These are phyloP conservation scores for Lepus townsendii DNA, from an alignment of 2,797 vertebrate genomes.

Conservation along the genomic window DNA sequence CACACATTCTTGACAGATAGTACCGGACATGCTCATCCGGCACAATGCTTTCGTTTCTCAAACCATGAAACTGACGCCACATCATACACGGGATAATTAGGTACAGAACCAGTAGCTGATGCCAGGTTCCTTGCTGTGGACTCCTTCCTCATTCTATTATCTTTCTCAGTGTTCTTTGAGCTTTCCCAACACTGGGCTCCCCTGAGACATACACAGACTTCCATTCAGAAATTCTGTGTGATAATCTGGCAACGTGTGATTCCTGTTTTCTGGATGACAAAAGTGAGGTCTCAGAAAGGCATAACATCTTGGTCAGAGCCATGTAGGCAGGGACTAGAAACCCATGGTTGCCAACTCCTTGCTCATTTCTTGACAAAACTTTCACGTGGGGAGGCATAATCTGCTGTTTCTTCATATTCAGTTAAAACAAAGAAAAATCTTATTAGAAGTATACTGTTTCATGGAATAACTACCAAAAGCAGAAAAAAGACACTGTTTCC, in stretches of 20 bases:
- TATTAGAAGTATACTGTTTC: not conserved
- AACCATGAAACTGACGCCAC: not conserved
- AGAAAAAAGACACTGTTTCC: not conserved
- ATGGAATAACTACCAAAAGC: not conserved
- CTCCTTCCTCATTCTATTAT: not conserved
- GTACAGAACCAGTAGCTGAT: not conserved
- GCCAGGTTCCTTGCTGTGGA: not conserved
- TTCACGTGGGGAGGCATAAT: not conserved
- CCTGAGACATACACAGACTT: not conserved
- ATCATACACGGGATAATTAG: not conserved
- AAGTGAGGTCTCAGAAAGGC: not conserved
- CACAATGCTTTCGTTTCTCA: constrained; percentile 7
- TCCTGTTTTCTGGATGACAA: not conserved
- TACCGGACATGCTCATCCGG: not conserved
- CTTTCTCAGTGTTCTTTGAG: not conserved
- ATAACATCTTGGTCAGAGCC: not conserved
- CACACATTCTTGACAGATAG: not conserved
- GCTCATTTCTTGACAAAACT: not conserved
- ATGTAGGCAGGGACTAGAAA: fast-evolving
- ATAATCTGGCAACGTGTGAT: not conserved
- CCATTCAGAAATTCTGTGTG: not conserved
- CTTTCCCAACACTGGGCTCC: fast-evolving
- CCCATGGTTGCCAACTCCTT: not conserved
- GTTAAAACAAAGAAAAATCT: not conserved
- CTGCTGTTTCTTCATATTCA: not conserved